Percentiles rank a stretch among this genome's conserved stretches.
These are phyloP conservation scores for Melangyna quadrimaculata DNA, from an alignment of 2,888 invertebrate genomes.

Conservation along the genomic window DNA sequence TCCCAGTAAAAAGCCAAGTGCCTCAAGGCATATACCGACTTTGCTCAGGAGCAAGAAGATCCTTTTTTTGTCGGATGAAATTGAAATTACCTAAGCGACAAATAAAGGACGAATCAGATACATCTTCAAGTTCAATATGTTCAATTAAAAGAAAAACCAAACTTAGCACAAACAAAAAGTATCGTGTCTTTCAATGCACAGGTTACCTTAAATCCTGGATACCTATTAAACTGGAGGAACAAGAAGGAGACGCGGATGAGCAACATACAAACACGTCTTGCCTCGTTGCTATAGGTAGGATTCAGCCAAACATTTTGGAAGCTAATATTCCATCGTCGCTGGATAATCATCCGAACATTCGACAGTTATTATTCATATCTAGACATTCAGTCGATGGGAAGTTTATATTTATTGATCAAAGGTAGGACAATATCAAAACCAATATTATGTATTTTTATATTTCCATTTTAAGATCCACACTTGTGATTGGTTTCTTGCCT, in stretches of 20 bases:
- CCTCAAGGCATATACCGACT: constrained; percentile 89
- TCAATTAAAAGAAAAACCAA: constrained; percentile 86
- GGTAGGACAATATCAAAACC: constrained; percentile 82
- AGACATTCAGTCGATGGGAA: constrained; percentile 95
- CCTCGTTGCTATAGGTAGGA: constrained; percentile 92
- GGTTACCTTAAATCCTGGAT: constrained; percentile 97
- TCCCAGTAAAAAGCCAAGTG: constrained; percentile 93
- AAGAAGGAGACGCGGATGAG: constrained; percentile 84
- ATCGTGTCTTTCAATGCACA: constrained; percentile 94
- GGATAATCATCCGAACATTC: constrained; percentile 82
- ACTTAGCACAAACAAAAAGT: constrained; percentile 87
- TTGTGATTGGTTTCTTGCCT: constrained; percentile 94
- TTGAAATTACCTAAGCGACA: constrained; percentile 85
- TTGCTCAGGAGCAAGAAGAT: constrained; percentile 93
- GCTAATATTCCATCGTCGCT: constrained; percentile 82
- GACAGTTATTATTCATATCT: constrained; percentile 89
- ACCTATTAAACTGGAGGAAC: constrained; percentile 88
- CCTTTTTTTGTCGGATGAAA: constrained; percentile 97
- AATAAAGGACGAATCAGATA: constrained; percentile 86
- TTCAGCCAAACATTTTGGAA: constrained; percentile 84
- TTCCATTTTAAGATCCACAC: constrained; percentile 87
- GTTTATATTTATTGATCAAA: constrained; percentile 95
- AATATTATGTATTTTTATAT: neutral
- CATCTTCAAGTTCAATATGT: constrained; percentile 80
- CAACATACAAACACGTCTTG: constrained; percentile 88